Base-by-base conservation (phyloP, 2,888 invertebrate species). In the Trachelus iudaicus region DNA sequence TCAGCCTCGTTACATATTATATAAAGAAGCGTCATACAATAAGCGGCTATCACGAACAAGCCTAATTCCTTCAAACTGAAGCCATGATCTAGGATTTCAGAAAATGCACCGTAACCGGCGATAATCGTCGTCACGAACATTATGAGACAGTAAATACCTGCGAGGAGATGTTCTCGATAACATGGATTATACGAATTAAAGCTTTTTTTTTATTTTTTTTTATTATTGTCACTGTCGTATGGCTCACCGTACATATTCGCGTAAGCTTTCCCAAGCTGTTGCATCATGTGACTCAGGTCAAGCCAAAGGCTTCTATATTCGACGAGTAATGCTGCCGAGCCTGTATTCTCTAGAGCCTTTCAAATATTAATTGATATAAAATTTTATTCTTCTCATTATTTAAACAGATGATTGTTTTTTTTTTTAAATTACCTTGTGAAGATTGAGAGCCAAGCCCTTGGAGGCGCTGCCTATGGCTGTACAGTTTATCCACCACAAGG, bases 211-310 rank as follows among this genome's bases (percentile, higher is more conserved):
- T n/a, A n/a, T n/a, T 15, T 56, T 23, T 23, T 56, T 56, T 23
- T 56, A 23, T 56, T 9, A 56, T 56, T 23, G 0, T 56, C 40
- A 56, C 0, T 56, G 23, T 0, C 23, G 1, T 56, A 23, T 23
- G 9, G 56, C 78, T 73, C 69, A 78, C 78, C 95, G 83, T 96
- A 96, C 95, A 95, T 95, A 84, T 95, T 95, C 76, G 95, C 95
- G 87, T 96, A 96, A 0, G 95, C 95, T 86, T 81, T 92, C 92
- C 95, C 95, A 84, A 95, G 90, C 88, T 96, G 95, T 88, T 96
- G 95, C 95, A 95, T 95, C 95, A 95, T 95, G 83, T 95, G 95
- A 4, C 95, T 95, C 34, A 96, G 91, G 86, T 96, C 95, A 1
- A 95, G 95, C 95, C 95, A 94, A 33, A 95, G 91, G 88, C 95